Base-by-base conservation (phyloP, 1,140 invertebrate species). In the Copidosoma floridanum region DNA sequence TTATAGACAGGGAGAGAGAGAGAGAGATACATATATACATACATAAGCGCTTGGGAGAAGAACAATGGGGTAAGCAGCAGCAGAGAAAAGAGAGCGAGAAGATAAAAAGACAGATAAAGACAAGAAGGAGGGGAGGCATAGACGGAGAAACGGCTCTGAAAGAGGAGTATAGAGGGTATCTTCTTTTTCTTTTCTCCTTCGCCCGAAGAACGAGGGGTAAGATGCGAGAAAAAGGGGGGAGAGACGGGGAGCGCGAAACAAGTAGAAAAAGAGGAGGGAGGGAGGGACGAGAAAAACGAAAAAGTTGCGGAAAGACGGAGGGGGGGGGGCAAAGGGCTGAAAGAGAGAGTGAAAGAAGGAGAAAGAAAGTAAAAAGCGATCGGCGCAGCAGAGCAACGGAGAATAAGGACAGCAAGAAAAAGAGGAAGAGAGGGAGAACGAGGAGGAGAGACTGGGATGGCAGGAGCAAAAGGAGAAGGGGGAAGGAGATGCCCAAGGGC, bases 191-290 rank as follows among this genome's bases (percentile, higher is more conserved):
- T n/a, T n/a, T n/a, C n/a, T n/a, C n/a, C n/a, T n/a, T n/a, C n/a
- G n/a, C n/a, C n/a, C n/a, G n/a, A n/a, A n/a, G n/a, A n/a, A n/a
- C n/a, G n/a, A n/a, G 57, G 27, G 29, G 26, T 44, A 23, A n/a
- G 40, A 43, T 46, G 48, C 37, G 43, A 53, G 52, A 64, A 61
- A 27, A 48, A 64, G 48, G 18, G 46, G 26, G 12, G 43, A 23
- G 43, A 46, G 37, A 32, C 24, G 16, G 40, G 26, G 40, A 51
- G 37, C 20, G 48, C 16, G 44, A 57, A 50, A 54, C 35, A 56
- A 56, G 32, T 27, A 63, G 59, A 65, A 64, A 63, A 63, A 61
- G 63, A 66, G 64, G 63, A 66, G 57, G 61, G 60, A 47, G 44
- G n/a, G 2, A 24, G 44, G 4, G 44, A 47, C 23, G 14, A 12